Evolutionary conservation across 2,797 vertebrate genomes (phyloP), one percentile per base, ranked within the genome.

Genomic region (Rhinatrema bivittatum): DNA sequence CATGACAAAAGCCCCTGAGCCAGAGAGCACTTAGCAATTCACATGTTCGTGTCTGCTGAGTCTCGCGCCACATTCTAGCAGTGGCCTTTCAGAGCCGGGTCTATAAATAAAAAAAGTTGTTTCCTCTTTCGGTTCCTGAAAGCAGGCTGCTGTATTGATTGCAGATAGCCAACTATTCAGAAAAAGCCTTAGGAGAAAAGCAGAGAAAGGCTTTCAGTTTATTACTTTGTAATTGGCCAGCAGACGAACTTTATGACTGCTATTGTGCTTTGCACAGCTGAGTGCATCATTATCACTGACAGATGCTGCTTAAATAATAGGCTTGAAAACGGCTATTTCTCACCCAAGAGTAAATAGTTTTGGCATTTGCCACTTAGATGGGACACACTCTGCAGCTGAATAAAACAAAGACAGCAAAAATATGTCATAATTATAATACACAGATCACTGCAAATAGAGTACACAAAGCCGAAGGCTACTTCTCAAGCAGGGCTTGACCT

Each of bases 1-100:
- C 12, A 25, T 3, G 32, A 42, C 25, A 45, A 36, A 44, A 37
- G 32, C 14, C 25, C 22, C 23, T n/a, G 6, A 45, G 45, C n/a
- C n/a, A n/a, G n/a, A 23, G 42, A 60, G 30, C 22, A 62, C n/a
- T 22, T 20, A 46, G 36, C 32, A 22, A 65, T 43, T 58, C 43
- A 72, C 3, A 3, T 42, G 45, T 29, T 44, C 35, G 44, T 22
- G 33, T 55, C 30, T 53, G 2, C 9, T 55, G 53, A 55, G 39
- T 27, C 10, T 32, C 36, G 26, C 27, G 43, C 42, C 50, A 36
- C 29, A 36, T 26, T 27, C 5, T 25, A 53, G 42, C 18, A 41
- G 31, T 31, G 32, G 22, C 20, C 43, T 53, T 51, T 57, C 15
- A 53, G 54, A 54, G 24, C 29, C 15, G 22, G 9, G 30, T 30